Conservation (phyloP, 2,888 invertebrate species). For the Lottia scabra region DNA sequence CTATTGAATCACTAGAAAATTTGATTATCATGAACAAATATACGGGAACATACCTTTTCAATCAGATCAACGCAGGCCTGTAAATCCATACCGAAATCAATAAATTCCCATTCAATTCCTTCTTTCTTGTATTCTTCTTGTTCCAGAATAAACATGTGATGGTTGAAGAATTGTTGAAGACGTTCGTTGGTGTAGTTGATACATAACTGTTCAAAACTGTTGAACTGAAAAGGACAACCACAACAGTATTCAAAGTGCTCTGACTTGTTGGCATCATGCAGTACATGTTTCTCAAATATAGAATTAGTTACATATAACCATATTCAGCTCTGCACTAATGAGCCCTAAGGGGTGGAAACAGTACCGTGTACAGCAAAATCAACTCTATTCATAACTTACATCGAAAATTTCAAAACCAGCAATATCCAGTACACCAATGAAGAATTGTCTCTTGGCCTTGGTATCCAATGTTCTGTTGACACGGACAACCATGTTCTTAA, state of each 20-base stretch:
- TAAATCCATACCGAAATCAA: slow-evolving; percentile 93
- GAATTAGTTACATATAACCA: too few species aligned
- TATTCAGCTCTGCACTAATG: too few species aligned
- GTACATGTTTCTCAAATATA: too few species aligned
- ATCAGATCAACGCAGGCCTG: slow-evolving; percentile 90
- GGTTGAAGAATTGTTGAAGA: slow-evolving; percentile 97
- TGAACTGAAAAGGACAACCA: slow-evolving; percentile 69
- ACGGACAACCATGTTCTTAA: slow-evolving; percentile 92
- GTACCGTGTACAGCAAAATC: too few species aligned
- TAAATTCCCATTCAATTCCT: slow-evolving; percentile 94
- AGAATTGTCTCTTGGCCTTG: slow-evolving; percentile 96
- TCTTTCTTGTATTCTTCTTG: slow-evolving; percentile 95
- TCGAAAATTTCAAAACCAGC: slow-evolving; percentile 99
- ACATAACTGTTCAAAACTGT: slow-evolving; percentile 97
- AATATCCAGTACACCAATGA: slow-evolving; percentile 99
- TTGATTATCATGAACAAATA: too few species aligned
- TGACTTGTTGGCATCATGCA: too few species aligned
- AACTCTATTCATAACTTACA: slow-evolving; percentile 38
- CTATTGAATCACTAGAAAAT: too few species aligned
- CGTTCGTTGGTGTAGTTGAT: slow-evolving; percentile 98
- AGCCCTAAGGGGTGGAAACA: too few species aligned
- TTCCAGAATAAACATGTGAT: slow-evolving; percentile 95
- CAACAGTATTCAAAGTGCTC: too few species aligned
- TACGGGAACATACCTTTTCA: slow-evolving; percentile 49
- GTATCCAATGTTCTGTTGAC: slow-evolving; percentile 99